Evolutionary conservation across 2,888 invertebrate genomes (phyloP).

Genomic region (Cylloceria caligata): DNA sequence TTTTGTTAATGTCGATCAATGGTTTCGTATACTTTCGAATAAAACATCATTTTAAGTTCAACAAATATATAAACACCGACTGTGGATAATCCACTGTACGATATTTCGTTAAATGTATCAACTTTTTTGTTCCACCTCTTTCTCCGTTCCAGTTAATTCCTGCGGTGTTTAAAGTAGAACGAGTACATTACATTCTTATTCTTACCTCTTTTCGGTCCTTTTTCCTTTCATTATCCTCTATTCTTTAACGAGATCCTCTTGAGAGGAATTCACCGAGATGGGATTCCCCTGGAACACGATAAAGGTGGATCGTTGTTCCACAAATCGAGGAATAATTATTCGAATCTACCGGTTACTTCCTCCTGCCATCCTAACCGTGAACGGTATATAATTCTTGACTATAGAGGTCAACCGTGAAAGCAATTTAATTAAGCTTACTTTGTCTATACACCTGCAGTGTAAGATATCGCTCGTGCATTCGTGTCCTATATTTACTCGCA

Average conservation of each 20-base stretch:
- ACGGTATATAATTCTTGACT: slow-evolving; percentile 53
- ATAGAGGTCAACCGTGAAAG: background rate
- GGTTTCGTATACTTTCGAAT: too few species aligned
- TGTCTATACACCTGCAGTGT: slow-evolving; percentile 6
- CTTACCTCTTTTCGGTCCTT: background rate
- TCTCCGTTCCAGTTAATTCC: slow-evolving; percentile 8
- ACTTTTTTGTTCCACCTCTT: background rate
- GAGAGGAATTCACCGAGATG: slow-evolving; percentile 31
- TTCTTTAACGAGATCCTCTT: slow-evolving; percentile 39
- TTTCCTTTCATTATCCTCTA: background rate
- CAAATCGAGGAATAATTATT: slow-evolving; percentile 64
- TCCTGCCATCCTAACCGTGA: slow-evolving; percentile 5
- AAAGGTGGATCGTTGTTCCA: slow-evolving; percentile 58
- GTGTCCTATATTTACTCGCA: background rate
- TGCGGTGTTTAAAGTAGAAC: background rate
- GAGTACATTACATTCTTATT: slow-evolving; percentile 15
- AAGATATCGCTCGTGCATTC: slow-evolving; percentile 22
- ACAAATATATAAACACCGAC: too few species aligned
- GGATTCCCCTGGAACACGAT: slow-evolving; percentile 54
- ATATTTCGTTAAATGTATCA: too few species aligned
- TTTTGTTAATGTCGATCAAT: too few species aligned
- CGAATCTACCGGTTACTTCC: slow-evolving; percentile 49
- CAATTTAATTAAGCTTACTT: slow-evolving; percentile 59
- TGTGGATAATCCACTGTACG: too few species aligned
- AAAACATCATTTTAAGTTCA: too few species aligned